Base-by-base conservation (phyloP, 1,140 invertebrate genomes). In the Rhizoglyphus robini region DNA sequence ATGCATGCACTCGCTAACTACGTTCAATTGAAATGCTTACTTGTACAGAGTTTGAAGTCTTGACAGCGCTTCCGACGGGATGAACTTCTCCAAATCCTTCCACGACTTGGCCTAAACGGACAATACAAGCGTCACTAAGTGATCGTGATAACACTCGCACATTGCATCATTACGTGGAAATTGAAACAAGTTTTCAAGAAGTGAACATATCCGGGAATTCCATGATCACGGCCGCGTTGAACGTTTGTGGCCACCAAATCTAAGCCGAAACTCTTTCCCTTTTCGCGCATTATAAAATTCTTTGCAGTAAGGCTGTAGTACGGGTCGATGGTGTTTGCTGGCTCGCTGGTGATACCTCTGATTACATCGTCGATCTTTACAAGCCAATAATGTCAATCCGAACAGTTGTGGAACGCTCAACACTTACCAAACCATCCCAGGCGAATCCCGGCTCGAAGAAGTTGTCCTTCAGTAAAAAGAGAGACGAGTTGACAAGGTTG, bases 141-240 rank as follows among this genome's bases (percentile, higher is more conserved):
- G 15, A 41, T 62, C 25, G 5, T 13, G 32, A 58, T 31, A 13
- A 29, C 4, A 58, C 54, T 13, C 89, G 20, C 34, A 71, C 38
- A 62, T 66, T 74, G 8, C n/a, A 67, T 31, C 48, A n/a, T 76
- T 80, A 76, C 77, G 36, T 72, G 64, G 30, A 75, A 74, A 63
- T 92, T 78, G 3, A 89, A 89, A 72, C 89, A 94, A 81, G 88
- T 89, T 76, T 90, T 58, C 29, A 73, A 36, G 64, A 69, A 75
- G n/a, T 70, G 46, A 48, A 77, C 80, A 69, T 82, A 82, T 32
- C 76, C 73, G 20, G 79, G 77, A 36, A 83, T 66, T 8, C 79
- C 81, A 71, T 83, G 80, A 67, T 82, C 81, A 54, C 81, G 68
- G 4, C 80, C 80, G 68, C 81, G 64, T 69, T 73, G 72, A 49